Evolutionary conservation across 2,888 invertebrate genomes (phyloP).

Genomic region (Griposia aprilina): DNA sequence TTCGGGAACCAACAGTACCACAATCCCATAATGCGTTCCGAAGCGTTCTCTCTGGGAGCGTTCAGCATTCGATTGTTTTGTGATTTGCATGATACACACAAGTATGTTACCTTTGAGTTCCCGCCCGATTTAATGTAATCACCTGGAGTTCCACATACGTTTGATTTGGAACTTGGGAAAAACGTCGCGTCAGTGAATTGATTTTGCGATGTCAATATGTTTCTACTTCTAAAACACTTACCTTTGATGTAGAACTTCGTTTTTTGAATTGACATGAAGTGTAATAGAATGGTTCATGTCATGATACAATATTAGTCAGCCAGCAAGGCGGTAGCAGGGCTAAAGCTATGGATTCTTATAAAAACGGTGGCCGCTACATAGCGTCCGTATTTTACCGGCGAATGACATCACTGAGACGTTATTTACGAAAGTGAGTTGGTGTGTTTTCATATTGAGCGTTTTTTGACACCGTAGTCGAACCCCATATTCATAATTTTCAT

Average conservation of each 20-base stretch:
- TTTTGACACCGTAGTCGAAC: too few relatives aligned
- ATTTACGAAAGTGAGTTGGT: too few relatives aligned
- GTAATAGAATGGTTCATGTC: not conserved
- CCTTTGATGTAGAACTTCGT: not conserved
- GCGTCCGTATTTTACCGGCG: too few relatives aligned
- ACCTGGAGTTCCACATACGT: conserved; percentile 12
- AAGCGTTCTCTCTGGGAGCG: conserved; percentile 46
- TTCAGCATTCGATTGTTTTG: conserved; percentile 64
- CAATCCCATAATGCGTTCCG: conserved; percentile 49
- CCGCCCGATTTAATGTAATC: conserved; percentile 46
- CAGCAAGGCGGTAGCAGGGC: too few relatives aligned
- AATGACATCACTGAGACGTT: too few relatives aligned
- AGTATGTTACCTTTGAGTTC: conserved; percentile 37
- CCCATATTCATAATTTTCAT: too few relatives aligned
- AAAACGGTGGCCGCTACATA: too few relatives aligned
- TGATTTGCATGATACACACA: conserved; percentile 53
- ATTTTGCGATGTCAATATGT: conserved; percentile 26
- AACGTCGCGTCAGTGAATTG: conserved; percentile 26
- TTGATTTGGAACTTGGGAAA: conserved; percentile 19
- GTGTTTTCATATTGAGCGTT: too few relatives aligned
- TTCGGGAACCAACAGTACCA: conserved; percentile 50
- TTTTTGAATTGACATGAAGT: not conserved
- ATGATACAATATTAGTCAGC: not conserved
- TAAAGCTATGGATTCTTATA: too few relatives aligned
- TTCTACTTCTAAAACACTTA: not conserved